Evolutionary conservation across 2,888 invertebrate genomes (phyloP).

Genomic region (Eremobia ochroleuca): DNA sequence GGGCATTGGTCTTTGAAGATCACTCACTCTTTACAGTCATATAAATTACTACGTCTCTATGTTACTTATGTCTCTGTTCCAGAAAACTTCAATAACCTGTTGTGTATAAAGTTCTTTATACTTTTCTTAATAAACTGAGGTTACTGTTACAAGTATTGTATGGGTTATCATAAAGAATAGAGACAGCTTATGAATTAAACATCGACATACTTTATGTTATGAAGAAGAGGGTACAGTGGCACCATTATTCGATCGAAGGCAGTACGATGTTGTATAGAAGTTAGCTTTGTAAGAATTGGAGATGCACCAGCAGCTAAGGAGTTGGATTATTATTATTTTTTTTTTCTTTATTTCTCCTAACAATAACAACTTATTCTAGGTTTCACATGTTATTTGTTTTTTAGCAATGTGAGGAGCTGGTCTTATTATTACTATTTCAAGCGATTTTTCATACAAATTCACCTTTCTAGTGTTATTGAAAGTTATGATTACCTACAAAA

Average conservation of each 20-base stretch:
- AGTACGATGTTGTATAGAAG: background rate
- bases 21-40: background rate
- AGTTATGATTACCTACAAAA: background rate
- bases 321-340: background rate
- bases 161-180: conserved; percentile 32
- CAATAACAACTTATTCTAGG: too few species aligned
- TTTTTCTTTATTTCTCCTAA: too few species aligned
- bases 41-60: too few species aligned
- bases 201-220: conserved; percentile 32
- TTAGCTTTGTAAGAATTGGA: background rate
- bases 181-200: conserved; percentile 55
- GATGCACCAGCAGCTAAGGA: background rate
- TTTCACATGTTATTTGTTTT: too few species aligned
- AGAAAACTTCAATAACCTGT: conserved; percentile 29
- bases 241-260: conserved; percentile 33
- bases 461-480: background rate
- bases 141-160: conserved; percentile 38
- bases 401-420: too few species aligned
- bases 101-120: conserved; percentile 27
- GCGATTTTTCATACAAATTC: background rate
- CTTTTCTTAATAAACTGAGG: conserved; percentile 40
- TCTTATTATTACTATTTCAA: too few species aligned
- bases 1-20: too few species aligned
- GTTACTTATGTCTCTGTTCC: background rate
- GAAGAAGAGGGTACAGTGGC: conserved; percentile 13